A percentile compares a stretch with the other conserved stretches of the same genome.
These are phyloP conservation scores for Onychomys torridus DNA, from an alignment of 2,797 vertebrate genomes.

Conservation along the genomic window DNA sequence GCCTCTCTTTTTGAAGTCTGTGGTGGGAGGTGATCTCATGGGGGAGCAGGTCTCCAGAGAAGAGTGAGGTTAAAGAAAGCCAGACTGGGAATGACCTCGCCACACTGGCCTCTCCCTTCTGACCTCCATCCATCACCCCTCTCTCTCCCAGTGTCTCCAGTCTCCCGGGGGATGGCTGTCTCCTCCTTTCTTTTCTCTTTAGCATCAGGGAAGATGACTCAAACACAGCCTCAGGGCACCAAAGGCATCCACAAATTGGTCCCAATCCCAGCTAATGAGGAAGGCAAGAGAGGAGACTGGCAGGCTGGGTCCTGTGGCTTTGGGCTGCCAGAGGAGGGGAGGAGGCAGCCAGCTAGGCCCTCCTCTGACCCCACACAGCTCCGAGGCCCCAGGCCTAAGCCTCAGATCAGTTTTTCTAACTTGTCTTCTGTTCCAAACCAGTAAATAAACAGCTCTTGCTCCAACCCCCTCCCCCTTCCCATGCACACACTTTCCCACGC, in stretches of 20 bases:
- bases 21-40: conserved; percentile 66
- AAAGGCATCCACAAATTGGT: conserved; percentile 81
- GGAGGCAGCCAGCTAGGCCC: conserved; percentile 50
- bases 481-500: conserved; percentile 25
- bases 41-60: conserved; percentile 64
- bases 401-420: conserved; percentile 70
- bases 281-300: conserved; percentile 78
- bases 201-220: conserved; percentile 79
- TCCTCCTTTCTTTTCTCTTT: conserved; percentile 78
- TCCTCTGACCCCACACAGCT: conserved; percentile 75
- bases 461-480: conserved; percentile 15
- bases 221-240: conserved; percentile 74
- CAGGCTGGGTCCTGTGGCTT: conserved; percentile 78
- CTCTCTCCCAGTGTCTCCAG: conserved; percentile 69
- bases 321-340: conserved; percentile 59
- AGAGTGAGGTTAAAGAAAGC: conserved; percentile 78
- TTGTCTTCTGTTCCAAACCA: conserved; percentile 72
- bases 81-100: conserved; percentile 75
- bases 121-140: conserved; percentile 80
- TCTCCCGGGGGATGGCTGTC: conserved; percentile 78
- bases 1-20: conserved; percentile 72
- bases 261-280: conserved; percentile 80
- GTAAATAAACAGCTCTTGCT: conserved; percentile 74
- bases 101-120: conserved; percentile 68
- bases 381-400: conserved; percentile 43